These are phyloP conservation scores for Ceratosolen solmsi DNA, from an alignment of 1,140 invertebrate genomes.

Conservation along the genomic window DNA sequence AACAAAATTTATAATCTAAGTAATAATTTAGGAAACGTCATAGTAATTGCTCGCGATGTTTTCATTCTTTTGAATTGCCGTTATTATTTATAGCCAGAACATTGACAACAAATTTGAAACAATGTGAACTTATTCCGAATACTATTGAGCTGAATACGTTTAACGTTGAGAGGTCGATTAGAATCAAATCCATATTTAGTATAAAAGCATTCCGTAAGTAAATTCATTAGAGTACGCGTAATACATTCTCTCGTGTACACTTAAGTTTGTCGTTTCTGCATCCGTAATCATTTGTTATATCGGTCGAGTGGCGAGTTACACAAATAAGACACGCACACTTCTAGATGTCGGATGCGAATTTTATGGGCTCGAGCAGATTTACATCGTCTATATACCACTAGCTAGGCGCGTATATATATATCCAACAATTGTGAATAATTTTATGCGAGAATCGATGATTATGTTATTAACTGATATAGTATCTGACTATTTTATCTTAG, in stretches of 20 bases:
- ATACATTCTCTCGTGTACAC: conserved; percentile 8
- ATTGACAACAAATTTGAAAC: no score
- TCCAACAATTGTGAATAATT: background rate
- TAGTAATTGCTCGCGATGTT: no score
- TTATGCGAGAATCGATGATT: background rate
- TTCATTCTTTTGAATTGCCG: no score
- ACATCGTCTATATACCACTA: no score
- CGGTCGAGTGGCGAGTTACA: background rate
- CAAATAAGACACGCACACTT: conserved; percentile 13
- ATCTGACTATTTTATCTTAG: background rate
- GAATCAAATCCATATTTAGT: conserved; percentile 16
- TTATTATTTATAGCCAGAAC: no score
- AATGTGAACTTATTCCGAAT: no score
- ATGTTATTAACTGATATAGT: background rate
- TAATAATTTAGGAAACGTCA: no score
- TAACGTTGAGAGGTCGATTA: no score
- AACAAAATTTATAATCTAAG: no score
- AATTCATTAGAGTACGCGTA: conserved; percentile 27
- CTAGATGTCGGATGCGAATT: no score
- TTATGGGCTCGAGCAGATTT: no score
- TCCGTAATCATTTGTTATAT: conserved; percentile 43
- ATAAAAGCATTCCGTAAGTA: conserved; percentile 44
- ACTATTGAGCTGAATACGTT: no score
- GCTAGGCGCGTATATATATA: background rate
- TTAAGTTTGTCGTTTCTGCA: conserved; percentile 31